Evolutionary conservation across 2,797 vertebrate species (phyloP).

Genomic region (Otus scops): DNA sequence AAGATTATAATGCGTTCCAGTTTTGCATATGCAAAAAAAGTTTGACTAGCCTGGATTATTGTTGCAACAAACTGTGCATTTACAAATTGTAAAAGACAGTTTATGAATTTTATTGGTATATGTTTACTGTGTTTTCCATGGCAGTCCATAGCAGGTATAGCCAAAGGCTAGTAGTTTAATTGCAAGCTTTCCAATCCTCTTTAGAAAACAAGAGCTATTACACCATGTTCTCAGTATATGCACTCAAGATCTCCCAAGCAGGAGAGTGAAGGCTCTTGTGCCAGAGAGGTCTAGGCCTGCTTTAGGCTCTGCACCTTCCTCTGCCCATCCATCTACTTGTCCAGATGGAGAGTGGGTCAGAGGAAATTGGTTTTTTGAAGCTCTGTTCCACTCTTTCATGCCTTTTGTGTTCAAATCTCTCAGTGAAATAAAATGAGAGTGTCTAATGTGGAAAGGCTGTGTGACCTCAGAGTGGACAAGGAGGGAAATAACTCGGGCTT

Average conservation of each 20-base stretch:
- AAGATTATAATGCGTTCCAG: neutral
- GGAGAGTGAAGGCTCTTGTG: neutral
- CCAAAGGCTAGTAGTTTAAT: slow-evolving; percentile 12
- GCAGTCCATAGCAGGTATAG: neutral
- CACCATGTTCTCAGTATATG: neutral
- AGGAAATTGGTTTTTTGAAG: neutral
- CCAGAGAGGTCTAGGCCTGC: fast-evolving
- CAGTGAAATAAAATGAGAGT: neutral
- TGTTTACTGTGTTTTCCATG: neutral
- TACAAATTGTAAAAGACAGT: slow-evolving; percentile 10
- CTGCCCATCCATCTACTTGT: fast-evolving
- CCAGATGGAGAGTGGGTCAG: neutral
- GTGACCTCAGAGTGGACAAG: neutral
- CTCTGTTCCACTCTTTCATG: neutral
- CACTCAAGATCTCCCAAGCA: neutral
- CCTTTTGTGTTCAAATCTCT: neutral
- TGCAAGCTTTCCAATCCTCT: neutral
- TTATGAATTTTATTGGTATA: slow-evolving; percentile 14
- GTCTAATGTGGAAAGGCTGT: neutral
- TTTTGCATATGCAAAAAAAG: neutral
- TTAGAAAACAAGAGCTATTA: neutral
- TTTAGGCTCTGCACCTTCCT: neutral
- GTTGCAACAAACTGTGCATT: neutral
- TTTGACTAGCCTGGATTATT: neutral
- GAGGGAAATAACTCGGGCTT: neutral